phyloP scores from a whole-genome alignment of 2,797 vertebrate species.

The Gadopsis bispinosus region DNA sequence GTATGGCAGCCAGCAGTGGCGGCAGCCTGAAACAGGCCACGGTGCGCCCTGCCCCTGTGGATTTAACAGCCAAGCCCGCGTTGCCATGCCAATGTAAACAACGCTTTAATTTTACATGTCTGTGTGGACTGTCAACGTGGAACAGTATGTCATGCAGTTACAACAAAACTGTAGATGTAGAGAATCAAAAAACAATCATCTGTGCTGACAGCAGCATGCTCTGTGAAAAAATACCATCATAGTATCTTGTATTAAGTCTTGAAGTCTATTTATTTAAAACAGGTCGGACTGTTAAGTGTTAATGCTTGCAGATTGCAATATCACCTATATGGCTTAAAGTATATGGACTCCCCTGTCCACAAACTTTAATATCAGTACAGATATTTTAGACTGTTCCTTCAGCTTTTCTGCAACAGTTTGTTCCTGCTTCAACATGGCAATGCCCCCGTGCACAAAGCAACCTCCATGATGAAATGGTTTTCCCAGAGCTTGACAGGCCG shows the following conservation, averaged over 20 bases:
- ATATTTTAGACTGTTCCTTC: background rate
- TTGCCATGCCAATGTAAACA: conserved; percentile 82
- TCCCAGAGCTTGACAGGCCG: background rate
- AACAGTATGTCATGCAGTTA: conserved; percentile 87
- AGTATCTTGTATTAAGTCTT: conserved; percentile 53
- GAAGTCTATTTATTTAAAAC: conserved; percentile 34
- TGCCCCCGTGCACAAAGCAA: too few relatives aligned
- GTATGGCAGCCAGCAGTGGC: background rate
- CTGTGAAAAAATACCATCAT: background rate
- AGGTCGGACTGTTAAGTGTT: background rate
- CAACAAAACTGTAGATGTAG: conserved; percentile 75
- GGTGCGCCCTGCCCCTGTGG: conserved; percentile 31
- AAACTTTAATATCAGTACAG: background rate
- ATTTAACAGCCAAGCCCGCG: conserved; percentile 31
- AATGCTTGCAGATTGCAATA: background rate
- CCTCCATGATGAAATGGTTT: too few relatives aligned
- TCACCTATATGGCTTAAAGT: conserved; percentile 9
- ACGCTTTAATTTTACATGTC: conserved; percentile 82
- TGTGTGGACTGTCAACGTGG: conserved; percentile 84
- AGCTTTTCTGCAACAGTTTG: background rate
- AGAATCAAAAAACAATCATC: conserved; percentile 36
- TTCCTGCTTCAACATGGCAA: background rate
- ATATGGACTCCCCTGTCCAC: background rate
- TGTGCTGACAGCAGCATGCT: conserved; percentile 23
- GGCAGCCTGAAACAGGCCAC: conserved; percentile 31